phyloP scores from a whole-genome alignment of 1,140 invertebrate genomes.

The Anoplolepis gracilipes region DNA sequence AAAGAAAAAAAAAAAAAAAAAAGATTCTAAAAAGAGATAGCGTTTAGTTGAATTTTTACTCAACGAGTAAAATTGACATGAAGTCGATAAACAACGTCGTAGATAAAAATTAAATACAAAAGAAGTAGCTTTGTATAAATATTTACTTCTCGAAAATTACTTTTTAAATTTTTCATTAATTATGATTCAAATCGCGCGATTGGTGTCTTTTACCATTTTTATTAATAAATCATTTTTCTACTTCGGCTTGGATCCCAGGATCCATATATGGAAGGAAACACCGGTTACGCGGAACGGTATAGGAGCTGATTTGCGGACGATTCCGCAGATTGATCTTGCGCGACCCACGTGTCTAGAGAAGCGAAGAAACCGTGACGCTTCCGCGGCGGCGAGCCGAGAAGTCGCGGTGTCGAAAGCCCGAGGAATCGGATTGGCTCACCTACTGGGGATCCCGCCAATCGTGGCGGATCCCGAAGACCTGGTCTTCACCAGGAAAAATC shows the following conservation, averaged over 20 bases:
- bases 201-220: not conserved
- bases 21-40: not conserved
- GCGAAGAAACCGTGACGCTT: slow-evolving; percentile 34
- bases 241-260: not conserved
- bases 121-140: not conserved
- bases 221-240: not conserved
- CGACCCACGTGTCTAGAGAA: slow-evolving; percentile 26
- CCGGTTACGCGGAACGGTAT: not conserved
- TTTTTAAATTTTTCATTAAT: not conserved
- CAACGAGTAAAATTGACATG: not conserved
- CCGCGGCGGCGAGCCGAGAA: slow-evolving; percentile 13
- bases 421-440: slow-evolving; percentile 60
- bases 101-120: not conserved
- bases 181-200: not conserved
- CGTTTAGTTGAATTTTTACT: not conserved
- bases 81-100: not conserved
- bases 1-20: too few relatives aligned
- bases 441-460: slow-evolving; percentile 50
- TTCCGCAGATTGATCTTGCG: slow-evolving; percentile 49
- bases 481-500: slow-evolving; percentile 64
- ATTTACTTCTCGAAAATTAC: not conserved
- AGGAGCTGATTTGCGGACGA: slow-evolving; percentile 16
- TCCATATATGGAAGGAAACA: not conserved
- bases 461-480: slow-evolving; percentile 49
- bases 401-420: slow-evolving; percentile 53